Base-by-base conservation (phyloP, 2,888 invertebrate genomes). In the Zygaena filipendulae region DNA sequence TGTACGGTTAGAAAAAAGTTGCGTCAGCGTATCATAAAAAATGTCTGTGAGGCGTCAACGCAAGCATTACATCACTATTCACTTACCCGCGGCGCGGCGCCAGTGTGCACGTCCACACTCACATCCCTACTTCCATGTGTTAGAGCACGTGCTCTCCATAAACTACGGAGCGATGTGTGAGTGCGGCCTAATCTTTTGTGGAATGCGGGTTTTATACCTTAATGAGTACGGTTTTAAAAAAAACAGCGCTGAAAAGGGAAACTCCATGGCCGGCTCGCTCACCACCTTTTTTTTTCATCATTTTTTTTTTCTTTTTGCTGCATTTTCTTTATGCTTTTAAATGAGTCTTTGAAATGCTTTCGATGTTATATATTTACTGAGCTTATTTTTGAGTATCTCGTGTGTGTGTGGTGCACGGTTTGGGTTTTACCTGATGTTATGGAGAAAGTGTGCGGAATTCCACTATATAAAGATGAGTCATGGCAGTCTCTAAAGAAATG, bases 11-110 rank as follows among this genome's bases (percentile, higher is more conserved):
- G 64, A 74, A 70, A 75, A 71, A 75, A 66, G 66, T 77, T 75
- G 77, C 77, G 77, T 75, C 75, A 75, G 59, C 67, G 59, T 43
- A n/a, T 52, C 67, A 79, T 74, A 77, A 77, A 79, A 79, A 79
- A 74, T 75, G 77, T 77, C 77, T 79, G 64, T 66, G 50, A 62
- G 64, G 60, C 74, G 74, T 74, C 75, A 72, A 67, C 64, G 60
- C 44, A 45, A 37, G 54, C 54, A 63, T 77, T 77, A 77, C 75
- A 77, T 77, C 77, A 77, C 67, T 56, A 30, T 30, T 25, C 27
- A 25, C 21, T 23, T 30, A 22, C 29, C 19, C 30, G 11, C 12
- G 23, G 59, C 61, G 61, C 37, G 35, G 20, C 20, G 22, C 23
- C 6, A 8, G 27, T 43, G 37, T 43, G 37, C 21, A 10, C 12